phyloP scores from a whole-genome alignment of 1,140 invertebrate species.

The Eumaeus atala region DNA sequence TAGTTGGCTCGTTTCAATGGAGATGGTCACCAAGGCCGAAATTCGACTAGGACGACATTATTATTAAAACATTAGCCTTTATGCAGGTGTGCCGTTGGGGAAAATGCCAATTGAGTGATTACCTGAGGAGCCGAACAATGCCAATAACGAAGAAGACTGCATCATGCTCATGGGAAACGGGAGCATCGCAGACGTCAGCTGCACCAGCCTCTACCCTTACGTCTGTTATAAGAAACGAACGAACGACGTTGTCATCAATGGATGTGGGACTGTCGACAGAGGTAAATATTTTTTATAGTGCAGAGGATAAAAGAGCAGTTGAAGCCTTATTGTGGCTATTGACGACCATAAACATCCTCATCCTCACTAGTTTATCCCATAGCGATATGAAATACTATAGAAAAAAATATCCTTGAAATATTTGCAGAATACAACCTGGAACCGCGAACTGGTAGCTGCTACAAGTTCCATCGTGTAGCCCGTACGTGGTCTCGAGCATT shows the following conservation, averaged over 20 bases:
- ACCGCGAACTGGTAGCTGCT: slow-evolving; percentile 23
- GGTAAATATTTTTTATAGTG: slow-evolving; percentile 27
- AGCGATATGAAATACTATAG: too few relatives aligned
- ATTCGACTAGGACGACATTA: too few relatives aligned
- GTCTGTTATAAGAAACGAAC: slow-evolving; percentile 29
- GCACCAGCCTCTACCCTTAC: slow-evolving; percentile 25
- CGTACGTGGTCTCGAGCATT: slow-evolving; percentile 26
- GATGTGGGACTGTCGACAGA: slow-evolving; percentile 31
- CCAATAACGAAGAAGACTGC: slow-evolving; percentile 28
- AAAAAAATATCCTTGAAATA: background rate
- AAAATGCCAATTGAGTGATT: slow-evolving; percentile 25
- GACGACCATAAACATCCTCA: too few relatives aligned
- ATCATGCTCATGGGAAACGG: slow-evolving; percentile 22
- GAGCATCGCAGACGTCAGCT: slow-evolving; percentile 26
- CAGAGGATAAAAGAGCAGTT: too few relatives aligned
- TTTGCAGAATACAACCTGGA: slow-evolving; percentile 24
- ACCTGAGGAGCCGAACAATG: slow-evolving; percentile 30
- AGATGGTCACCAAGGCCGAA: too few relatives aligned
- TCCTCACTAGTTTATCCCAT: too few relatives aligned
- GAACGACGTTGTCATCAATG: slow-evolving; percentile 16
- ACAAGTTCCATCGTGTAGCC: slow-evolving; percentile 25
- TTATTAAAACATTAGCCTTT: too few relatives aligned
- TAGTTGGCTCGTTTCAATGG: too few relatives aligned
- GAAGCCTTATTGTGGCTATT: too few relatives aligned
- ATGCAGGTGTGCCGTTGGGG: slow-evolving; percentile 26